These are phyloP conservation scores for Tetrax tetrax DNA, from an alignment of 2,113 vertebrate species.

Conservation along the genomic window DNA sequence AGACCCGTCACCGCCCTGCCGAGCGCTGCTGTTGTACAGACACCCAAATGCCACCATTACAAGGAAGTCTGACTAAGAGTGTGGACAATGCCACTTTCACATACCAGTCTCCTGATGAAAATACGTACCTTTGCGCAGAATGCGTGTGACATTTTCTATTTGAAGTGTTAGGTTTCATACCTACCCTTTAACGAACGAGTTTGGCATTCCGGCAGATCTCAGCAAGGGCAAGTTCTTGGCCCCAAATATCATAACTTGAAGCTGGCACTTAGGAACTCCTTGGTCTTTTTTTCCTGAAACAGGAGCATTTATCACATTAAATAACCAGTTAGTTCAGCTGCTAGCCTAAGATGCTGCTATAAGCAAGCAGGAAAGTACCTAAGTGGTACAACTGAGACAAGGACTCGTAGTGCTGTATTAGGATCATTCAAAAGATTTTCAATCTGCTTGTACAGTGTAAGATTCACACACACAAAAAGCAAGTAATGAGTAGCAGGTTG, in stretches of 20 bases:
- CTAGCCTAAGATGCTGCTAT: not conserved
- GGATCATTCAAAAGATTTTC: not conserved
- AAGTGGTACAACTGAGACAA: not conserved
- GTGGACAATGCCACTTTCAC: not conserved
- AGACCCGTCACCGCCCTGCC: fast-evolving
- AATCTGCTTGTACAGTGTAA: not conserved
- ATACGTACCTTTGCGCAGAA: not conserved
- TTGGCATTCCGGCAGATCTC: slow-evolving; percentile 67
- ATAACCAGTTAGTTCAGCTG: not conserved
- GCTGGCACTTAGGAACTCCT: slow-evolving; percentile 55
- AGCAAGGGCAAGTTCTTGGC: slow-evolving; percentile 74
- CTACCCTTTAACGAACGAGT: slow-evolving; percentile 81
- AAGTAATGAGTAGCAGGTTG: not conserved
- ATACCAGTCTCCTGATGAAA: not conserved
- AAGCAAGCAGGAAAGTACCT: not conserved
- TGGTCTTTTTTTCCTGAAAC: slow-evolving; percentile 45
- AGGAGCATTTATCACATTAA: not conserved
- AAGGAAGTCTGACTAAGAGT: not conserved
- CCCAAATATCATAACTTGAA: slow-evolving; percentile 76
- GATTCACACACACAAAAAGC: not conserved
- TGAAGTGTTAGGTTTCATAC: not conserved
- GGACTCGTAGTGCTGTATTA: not conserved
- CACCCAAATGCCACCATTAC: not conserved
- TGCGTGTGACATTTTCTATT: not conserved
- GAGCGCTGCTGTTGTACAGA: not conserved